Evolutionary conservation across 23 tunicate genomes (phyloP).

Genomic region (Ascidia mentula): DNA sequence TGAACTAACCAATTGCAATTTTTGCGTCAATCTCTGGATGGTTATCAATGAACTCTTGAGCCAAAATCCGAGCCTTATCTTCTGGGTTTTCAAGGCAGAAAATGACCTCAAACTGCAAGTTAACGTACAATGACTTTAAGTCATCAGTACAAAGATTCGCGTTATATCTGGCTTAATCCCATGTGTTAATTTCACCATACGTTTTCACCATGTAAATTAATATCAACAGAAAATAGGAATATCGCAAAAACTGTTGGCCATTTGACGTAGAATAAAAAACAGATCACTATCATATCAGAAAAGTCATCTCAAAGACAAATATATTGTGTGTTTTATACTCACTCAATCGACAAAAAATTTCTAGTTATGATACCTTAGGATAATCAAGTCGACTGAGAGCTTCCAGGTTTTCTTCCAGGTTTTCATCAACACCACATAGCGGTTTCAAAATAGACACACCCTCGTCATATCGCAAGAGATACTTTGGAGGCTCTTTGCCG

Average conservation of each 20-base stretch:
- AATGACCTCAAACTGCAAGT: neutral
- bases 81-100: neutral
- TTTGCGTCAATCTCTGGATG: neutral
- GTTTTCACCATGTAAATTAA: too few relatives aligned
- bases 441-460: neutral
- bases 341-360: too few relatives aligned
- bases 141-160: too few relatives aligned
- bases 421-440: neutral
- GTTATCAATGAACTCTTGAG: neutral
- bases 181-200: too few relatives aligned
- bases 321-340: too few relatives aligned
- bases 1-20: neutral
- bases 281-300: too few relatives aligned
- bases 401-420: neutral
- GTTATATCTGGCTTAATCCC: too few relatives aligned
- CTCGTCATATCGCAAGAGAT: neutral
- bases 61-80: neutral
- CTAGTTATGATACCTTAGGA: neutral
- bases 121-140: too few relatives aligned
- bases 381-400: neutral
- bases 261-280: too few relatives aligned
- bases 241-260: too few relatives aligned
- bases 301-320: too few relatives aligned
- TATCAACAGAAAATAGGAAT: too few relatives aligned
- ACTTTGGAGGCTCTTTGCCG: neutral